phyloP scores from a whole-genome alignment of 2,113 vertebrate genomes.

The Paralichthys olivaceus region DNA sequence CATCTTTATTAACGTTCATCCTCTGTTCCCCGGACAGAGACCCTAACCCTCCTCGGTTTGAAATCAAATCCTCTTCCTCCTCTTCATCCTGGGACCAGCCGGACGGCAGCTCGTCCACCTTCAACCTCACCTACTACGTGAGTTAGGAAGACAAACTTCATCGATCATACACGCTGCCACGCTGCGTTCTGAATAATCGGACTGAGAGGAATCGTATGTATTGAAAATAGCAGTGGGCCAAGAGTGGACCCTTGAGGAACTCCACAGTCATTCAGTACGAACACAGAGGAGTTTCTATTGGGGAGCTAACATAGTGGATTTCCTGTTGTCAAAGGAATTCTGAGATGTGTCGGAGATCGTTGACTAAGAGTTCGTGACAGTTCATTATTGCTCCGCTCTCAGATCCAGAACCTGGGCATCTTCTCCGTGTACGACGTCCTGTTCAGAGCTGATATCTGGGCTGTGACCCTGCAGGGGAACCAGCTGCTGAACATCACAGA shows the following conservation, averaged over 20 bases:
- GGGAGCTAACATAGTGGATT: no score
- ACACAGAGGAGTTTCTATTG: no score
- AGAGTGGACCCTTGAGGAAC: no score
- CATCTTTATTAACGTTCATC: no score
- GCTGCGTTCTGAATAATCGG: no score
- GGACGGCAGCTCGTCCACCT: constrained; percentile 74
- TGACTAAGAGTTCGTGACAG: no score
- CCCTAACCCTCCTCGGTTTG: constrained; percentile 85
- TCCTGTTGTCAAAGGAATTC: no score
- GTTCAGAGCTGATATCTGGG: constrained; percentile 85
- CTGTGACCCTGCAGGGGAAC: constrained; percentile 83
- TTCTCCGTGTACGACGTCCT: constrained; percentile 84
- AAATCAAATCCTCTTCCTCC: constrained; percentile 81
- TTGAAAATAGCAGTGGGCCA: no score
- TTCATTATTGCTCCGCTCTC: constrained; percentile 10
- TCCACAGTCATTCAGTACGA: no score
- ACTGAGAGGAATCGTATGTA: no score
- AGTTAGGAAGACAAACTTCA: background rate
- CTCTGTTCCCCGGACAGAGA: constrained; percentile 72
- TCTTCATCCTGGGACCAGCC: constrained; percentile 72
- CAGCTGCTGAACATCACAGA: constrained; percentile 85
- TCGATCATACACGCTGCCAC: no score
- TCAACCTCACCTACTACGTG: constrained; percentile 87
- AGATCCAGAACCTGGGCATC: constrained; percentile 92
- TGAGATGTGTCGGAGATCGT: no score